Conservation (phyloP, 2,113 vertebrate genomes). For the Gobio gobio region DNA sequence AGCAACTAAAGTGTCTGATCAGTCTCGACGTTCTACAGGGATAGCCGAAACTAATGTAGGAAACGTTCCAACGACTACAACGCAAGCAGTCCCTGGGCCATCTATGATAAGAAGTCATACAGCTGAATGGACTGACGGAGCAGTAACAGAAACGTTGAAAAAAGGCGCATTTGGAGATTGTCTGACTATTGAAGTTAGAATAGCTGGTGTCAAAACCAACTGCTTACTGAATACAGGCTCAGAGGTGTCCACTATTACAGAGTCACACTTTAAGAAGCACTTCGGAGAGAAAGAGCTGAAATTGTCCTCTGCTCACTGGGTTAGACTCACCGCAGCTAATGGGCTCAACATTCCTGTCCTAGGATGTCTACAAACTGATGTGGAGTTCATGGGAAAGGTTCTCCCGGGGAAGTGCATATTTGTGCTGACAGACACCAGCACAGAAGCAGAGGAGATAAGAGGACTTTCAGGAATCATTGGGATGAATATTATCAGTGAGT, state of each 20-base stretch:
- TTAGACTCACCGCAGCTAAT: not conserved
- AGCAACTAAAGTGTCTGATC: no score
- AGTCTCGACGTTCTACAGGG: no score
- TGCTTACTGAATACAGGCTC: not conserved
- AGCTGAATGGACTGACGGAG: no score
- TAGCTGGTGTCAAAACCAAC: not conserved
- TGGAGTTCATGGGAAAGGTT: not conserved
- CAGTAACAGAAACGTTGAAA: no score
- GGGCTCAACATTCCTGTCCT: not conserved
- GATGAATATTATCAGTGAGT: no score
- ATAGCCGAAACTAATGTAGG: no score
- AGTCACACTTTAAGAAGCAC: not conserved
- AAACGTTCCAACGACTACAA: no score
- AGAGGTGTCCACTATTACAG: not conserved
- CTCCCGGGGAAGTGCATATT: not conserved
- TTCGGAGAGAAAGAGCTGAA: not conserved
- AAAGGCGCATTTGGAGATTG: no score
- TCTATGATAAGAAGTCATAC: no score
- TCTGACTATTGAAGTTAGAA: not conserved
- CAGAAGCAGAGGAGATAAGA: not conserved
- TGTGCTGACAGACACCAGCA: not conserved
- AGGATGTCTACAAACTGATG: not conserved
- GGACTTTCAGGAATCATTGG: no score
- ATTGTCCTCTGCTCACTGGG: not conserved
- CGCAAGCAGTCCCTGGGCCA: no score